Percentiles rank a stretch among this genome's conserved stretches.
phyloP scores from a whole-genome alignment of 2,113 vertebrate genomes.

The Casuarius casuarius region DNA sequence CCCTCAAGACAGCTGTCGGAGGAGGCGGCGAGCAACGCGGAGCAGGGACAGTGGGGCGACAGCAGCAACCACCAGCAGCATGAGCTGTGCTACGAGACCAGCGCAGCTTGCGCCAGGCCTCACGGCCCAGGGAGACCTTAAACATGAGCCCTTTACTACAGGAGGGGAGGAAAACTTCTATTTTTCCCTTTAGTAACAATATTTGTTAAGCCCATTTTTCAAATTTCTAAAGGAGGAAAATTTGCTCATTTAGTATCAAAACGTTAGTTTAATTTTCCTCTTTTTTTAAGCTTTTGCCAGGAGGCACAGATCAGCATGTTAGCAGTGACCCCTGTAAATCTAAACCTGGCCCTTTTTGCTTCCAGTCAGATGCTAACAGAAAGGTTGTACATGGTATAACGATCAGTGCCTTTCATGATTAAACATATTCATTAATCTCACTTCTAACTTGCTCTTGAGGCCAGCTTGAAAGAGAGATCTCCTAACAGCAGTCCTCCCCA shows the following conservation, averaged over 20 bases:
- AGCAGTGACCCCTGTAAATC: background rate
- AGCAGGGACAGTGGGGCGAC: background rate
- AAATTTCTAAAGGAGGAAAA: background rate
- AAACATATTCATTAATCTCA: background rate
- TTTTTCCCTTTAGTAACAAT: background rate
- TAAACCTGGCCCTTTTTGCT: background rate
- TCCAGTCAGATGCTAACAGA: background rate
- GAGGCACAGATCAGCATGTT: background rate
- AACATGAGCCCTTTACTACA: no score
- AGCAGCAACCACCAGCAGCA: background rate
- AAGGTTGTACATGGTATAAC: background rate
- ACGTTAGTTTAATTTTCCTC: background rate
- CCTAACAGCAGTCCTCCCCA: background rate
- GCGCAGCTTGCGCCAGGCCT: no score
- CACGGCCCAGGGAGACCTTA: no score
- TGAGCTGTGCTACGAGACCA: background rate
- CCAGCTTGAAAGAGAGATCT: background rate
- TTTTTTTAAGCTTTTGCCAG: background rate
- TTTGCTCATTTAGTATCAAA: background rate
- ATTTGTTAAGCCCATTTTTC: background rate
- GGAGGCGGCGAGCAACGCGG: background rate
- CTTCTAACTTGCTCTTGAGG: background rate
- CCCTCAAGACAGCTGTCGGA: background rate
- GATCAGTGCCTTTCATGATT: background rate
- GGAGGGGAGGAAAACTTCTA: background rate